Percentiles rank a stretch among this genome's conserved stretches.
These are phyloP conservation scores for Cynopterus brachyotis DNA, from an alignment of 2,113 vertebrate species.

Conservation along the genomic window DNA sequence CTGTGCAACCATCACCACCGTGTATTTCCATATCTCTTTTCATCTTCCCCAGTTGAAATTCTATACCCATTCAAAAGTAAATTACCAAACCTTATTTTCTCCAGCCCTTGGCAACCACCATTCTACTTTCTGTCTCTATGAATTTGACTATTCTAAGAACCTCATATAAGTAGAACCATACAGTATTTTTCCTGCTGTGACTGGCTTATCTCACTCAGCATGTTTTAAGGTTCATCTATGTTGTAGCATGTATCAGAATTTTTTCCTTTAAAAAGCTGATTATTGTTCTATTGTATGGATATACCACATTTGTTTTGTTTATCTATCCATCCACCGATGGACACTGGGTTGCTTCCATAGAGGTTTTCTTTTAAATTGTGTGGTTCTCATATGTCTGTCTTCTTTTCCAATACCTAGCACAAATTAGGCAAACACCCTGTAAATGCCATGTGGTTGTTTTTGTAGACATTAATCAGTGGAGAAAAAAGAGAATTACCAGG, in stretches of 20 bases:
- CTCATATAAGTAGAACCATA: background rate
- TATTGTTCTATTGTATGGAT: background rate
- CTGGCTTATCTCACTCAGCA: background rate
- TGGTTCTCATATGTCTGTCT: background rate
- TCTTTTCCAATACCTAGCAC: background rate
- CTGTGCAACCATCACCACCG: background rate
- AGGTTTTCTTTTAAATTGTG: background rate
- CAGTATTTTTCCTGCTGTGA: background rate
- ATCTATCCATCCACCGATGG: background rate
- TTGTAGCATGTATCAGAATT: background rate
- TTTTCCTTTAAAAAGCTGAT: background rate
- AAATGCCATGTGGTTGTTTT: background rate
- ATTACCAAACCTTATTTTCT: rapidly evolving
- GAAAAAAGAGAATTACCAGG: background rate
- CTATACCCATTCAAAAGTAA: background rate
- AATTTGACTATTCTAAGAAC: background rate
- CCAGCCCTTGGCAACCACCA: background rate
- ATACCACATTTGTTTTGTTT: background rate
- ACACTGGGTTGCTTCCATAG: background rate
- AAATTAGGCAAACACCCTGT: background rate
- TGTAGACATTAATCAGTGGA: background rate
- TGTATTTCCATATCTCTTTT: background rate
- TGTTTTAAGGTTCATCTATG: background rate
- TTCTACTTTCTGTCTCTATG: background rate
- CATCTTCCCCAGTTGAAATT: background rate